These are phyloP conservation scores for Bradypodion ventrale DNA, from an alignment of 2,797 vertebrate genomes.

Conservation along the genomic window DNA sequence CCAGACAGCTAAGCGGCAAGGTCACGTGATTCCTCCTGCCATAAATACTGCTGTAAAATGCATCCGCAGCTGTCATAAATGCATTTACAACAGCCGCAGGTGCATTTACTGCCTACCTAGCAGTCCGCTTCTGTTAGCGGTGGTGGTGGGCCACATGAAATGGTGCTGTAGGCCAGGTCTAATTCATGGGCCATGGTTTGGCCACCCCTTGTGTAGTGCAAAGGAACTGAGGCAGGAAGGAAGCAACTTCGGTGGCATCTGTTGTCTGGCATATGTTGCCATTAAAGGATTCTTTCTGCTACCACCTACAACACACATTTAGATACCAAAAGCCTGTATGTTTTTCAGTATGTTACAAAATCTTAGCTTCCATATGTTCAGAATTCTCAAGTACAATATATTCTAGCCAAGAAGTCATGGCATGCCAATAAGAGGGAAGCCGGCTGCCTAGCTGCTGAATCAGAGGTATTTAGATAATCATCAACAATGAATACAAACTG, in stretches of 20 bases:
- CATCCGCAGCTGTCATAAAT: no score
- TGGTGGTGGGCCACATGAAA: no score
- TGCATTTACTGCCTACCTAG: no score
- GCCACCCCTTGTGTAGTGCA: no score
- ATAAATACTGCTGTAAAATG: no score
- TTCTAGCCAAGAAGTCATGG: background rate
- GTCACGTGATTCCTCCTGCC: no score
- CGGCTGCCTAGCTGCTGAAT: background rate
- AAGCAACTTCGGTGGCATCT: background rate
- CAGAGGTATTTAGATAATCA: background rate
- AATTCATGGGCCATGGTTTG: no score
- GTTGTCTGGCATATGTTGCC: slow-evolving; percentile 4
- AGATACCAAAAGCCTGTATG: background rate
- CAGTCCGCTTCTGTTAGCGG: no score
- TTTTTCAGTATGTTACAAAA: slow-evolving; percentile 1
- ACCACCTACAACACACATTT: background rate
- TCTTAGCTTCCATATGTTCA: slow-evolving; percentile 7
- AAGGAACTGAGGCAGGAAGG: background rate
- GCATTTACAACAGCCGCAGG: no score
- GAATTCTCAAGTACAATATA: background rate
- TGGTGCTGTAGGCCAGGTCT: no score
- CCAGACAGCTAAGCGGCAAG: no score
- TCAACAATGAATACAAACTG: background rate
- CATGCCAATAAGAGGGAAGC: background rate
- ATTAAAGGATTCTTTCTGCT: slow-evolving; percentile 3